Evolutionary conservation across 2,113 vertebrate genomes (phyloP), one percentile per base, ranked within the genome.

Genomic region (Lepus timidus): DNA sequence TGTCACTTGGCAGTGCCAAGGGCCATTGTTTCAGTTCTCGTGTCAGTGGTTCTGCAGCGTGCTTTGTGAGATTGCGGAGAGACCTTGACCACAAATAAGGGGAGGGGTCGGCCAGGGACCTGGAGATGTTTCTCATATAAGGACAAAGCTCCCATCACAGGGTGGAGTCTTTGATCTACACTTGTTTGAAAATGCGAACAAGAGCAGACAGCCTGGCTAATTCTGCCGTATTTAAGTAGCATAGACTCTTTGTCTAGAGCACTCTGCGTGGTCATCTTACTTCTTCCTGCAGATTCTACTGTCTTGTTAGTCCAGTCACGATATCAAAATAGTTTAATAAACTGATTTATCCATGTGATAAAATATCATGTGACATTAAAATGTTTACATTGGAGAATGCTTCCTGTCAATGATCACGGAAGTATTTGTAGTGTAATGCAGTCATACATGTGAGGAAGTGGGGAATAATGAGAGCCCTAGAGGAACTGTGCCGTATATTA

Each of bases 341-440:
- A 78, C 20, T 62, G 31, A 61, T 33, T 81, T 88, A 29, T 71
- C 62, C 74, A 88, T 19, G 13, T 36, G 44, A 51, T 76, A 17
- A 36, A 83, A 75, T 84, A 29, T 80, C 87, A 44, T 51, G 9
- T 27, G 14, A 25, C 39, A 88, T 62, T 71, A 88, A 92, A 80
- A 81, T 94, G 33, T 90, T 95, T 83, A 29, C 44, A 90, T n/a
- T 74, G 65, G 81, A 51, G 90, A 89, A 84, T 81, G 17, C 13
- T 85, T 79, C 39, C 78, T 78, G 36, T 27, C 91, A 76, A 51
- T 94, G n/a, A 82, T n/a, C 79, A 58, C 17, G 36, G 52, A 75
- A 33, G 8, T 91, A n/a, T 88, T 90, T 85, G 79, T 44, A 76
- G 13, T 79, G 9, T 75, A 55, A 71, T 85, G 25, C 61, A 81